A percentile compares a stretch with the other conserved stretches of the same genome.
Conservation (phyloP, 2,888 invertebrate genomes). For the Meteorus cinctellus region DNA sequence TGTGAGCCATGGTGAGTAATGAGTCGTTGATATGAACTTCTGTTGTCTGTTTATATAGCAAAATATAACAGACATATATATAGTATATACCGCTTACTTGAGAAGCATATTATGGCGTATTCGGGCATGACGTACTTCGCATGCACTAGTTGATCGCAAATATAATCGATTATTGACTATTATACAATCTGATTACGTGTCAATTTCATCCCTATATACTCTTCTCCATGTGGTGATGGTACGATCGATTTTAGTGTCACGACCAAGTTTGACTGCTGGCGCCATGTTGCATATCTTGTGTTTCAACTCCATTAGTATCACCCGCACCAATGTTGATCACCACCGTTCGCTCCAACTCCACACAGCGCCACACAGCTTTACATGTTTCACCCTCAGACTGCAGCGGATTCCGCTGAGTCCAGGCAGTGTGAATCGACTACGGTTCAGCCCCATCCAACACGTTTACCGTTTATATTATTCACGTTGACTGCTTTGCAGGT, state of each 20-base stretch:
- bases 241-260: constrained; percentile 21
- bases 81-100: neutral
- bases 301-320: neutral
- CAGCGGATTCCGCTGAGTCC: too few relatives aligned
- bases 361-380: too few relatives aligned
- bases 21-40: constrained; percentile 59
- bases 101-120: neutral
- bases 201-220: neutral
- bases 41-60: neutral
- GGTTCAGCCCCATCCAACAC: too few relatives aligned
- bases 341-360: too few relatives aligned
- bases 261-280: constrained; percentile 20
- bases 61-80: neutral
- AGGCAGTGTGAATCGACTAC: too few relatives aligned
- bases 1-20: constrained; percentile 65
- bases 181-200: neutral
- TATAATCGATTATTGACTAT: neutral
- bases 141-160: neutral
- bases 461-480: neutral
- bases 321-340: neutral
- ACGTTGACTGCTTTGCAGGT: too few relatives aligned
- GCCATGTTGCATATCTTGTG: constrained; percentile 35
- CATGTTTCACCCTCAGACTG: too few relatives aligned
- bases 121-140: too few relatives aligned
- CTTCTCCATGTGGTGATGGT: neutral